Conservation (phyloP, 2,888 invertebrate genomes). For the Caenorhabditis imperialis region DNA sequence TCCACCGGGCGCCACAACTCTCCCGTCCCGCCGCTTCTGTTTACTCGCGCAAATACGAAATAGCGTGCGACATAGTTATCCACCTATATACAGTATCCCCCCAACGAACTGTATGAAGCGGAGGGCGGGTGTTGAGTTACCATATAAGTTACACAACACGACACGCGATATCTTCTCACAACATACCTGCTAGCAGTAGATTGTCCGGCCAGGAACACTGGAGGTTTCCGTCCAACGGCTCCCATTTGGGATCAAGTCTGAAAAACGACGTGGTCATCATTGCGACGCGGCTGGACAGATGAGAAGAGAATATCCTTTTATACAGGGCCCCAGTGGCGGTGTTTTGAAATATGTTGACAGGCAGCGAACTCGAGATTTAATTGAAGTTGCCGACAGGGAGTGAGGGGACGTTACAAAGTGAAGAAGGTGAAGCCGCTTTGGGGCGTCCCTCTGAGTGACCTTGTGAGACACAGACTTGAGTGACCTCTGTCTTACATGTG, state of each 20-base stretch:
- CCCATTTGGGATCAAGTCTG: constrained; percentile 60
- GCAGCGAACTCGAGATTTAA: constrained; percentile 15
- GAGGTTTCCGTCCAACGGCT: constrained; percentile 30
- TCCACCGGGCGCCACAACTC: constrained; percentile 25
- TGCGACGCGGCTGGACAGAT: neutral
- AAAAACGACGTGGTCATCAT: constrained; percentile 8
- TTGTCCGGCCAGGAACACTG: constrained; percentile 66
- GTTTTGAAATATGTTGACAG: constrained; percentile 20
- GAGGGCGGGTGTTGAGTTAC: constrained; percentile 30
- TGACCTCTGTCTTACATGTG: no score
- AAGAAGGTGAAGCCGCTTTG: no score
- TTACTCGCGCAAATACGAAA: constrained; percentile 47
- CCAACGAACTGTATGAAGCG: constrained; percentile 18
- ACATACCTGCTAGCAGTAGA: constrained; percentile 67
- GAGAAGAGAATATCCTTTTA: constrained; percentile 4
- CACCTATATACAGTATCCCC: constrained; percentile 50
- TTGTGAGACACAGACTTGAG: no score
- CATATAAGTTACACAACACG: constrained; percentile 31
- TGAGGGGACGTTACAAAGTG: constrained; percentile 3
- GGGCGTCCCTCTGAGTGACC: no score
- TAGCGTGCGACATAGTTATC: no score
- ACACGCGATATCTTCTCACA: neutral
- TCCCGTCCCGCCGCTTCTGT: constrained; percentile 14
- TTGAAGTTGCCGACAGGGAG: constrained; percentile 25
- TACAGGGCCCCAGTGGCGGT: constrained; percentile 25